Base-by-base conservation (phyloP, 2,888 invertebrate genomes). In the Nomada flava region DNA sequence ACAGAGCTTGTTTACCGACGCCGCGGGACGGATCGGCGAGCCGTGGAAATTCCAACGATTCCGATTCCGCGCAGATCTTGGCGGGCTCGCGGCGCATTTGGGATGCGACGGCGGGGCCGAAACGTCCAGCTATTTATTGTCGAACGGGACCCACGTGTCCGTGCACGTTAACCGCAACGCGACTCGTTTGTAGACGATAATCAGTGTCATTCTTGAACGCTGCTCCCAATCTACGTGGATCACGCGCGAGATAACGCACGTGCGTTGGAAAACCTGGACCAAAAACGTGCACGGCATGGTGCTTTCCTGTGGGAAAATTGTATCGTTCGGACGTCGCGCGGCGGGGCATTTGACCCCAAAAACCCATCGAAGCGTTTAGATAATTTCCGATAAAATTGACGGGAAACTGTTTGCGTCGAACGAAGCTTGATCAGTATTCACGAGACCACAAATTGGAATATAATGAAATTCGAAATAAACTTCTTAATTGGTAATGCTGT, bases 1-100 rank as follows among this genome's bases (percentile, higher is more conserved):
- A 18, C 70, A 50, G 50, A 15, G 52, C 78, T 72, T 62, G 69
- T 82, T 83, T 78, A 81, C 75, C 68, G 26, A 18, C 23, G n/a
- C 36, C 26, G 26, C 50, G 18, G 42, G 52, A 18, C 18, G 53
- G 55, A 81, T 67, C 36, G 10, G 42, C 81, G 10, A 10, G 18
- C 53, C 68, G 68, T 15, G 82, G 70, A 82, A 81, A 73, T 76
- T 69, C 59, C 20, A 47, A 15, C 10, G 47, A 42, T 23, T 36
- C 36, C 29, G 47, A 29, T 57, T 11, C 47, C 47, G 9, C 3
- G 18, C 29, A 29, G 2, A 2, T 15, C 15, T 3, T 26, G 47
- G 36, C n/a, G n/a, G 4, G 5, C 4, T n/a, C 52, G 52, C 52
- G 13, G 18, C n/a, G n/a, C 1, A n/a, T 53, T 53, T n/a, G 0